phyloP scores from a whole-genome alignment of 2,888 invertebrate species.

The Drosophila tanythrix region DNA sequence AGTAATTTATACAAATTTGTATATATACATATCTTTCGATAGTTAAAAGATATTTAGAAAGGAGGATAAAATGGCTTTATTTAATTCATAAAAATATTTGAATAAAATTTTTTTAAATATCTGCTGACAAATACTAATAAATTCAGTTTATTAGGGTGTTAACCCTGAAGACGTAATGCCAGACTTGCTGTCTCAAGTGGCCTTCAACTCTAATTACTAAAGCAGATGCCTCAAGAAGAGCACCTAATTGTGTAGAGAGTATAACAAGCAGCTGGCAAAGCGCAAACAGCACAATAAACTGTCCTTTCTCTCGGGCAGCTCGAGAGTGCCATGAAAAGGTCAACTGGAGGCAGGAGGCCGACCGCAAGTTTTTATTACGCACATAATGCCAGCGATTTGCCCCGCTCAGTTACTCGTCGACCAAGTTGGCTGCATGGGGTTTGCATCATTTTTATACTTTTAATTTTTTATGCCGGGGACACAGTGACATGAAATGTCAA shows the following conservation, averaged over 20 bases:
- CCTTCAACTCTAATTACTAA: not conserved
- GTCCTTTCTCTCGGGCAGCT: slow-evolving; percentile 37
- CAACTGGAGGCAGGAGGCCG: slow-evolving; percentile 49
- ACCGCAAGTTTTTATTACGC: slow-evolving; percentile 81
- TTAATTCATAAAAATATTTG: not conserved
- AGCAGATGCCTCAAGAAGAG: not conserved
- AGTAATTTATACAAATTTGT: not conserved
- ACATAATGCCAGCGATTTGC: slow-evolving; percentile 77
- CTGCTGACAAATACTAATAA: not conserved
- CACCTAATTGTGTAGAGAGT: slow-evolving; percentile 32
- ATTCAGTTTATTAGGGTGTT: not conserved
- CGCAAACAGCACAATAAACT: slow-evolving; percentile 64
- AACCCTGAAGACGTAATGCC: not conserved
- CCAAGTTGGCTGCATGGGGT: slow-evolving; percentile 31
- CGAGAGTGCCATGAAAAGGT: slow-evolving; percentile 63
- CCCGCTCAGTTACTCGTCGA: slow-evolving; percentile 2
- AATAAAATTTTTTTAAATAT: not conserved
- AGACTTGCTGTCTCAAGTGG: not conserved
- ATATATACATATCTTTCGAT: not conserved
- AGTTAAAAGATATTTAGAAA: not conserved
- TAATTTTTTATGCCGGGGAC: slow-evolving; percentile 79
- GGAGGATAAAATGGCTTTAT: not conserved
- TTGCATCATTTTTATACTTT: slow-evolving; percentile 77
- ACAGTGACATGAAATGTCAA: slow-evolving; percentile 81
- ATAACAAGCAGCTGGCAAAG: slow-evolving; percentile 47